These are phyloP conservation scores for Acrocyrtus sp. DNA, from an alignment of 2,888 invertebrate genomes.

Conservation along the genomic window DNA sequence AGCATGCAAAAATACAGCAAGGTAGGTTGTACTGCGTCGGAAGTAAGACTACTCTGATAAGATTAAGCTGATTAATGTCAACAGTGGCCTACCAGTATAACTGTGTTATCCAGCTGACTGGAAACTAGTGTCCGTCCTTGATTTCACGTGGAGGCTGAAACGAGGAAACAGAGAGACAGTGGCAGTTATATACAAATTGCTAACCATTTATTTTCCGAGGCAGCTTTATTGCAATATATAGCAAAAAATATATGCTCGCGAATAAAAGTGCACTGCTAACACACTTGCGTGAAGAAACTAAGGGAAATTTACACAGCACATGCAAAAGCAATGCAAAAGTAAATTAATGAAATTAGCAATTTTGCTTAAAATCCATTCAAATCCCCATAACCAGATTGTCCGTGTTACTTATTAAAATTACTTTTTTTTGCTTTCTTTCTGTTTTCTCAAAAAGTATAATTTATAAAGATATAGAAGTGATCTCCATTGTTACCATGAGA, in stretches of 20 bases:
- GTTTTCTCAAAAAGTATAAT: slow-evolving; percentile 3
- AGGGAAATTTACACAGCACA: too few species aligned
- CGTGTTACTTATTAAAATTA: not conserved
- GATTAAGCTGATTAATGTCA: too few species aligned
- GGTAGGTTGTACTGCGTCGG: too few species aligned
- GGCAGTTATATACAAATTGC: too few species aligned
- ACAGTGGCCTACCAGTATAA: too few species aligned
- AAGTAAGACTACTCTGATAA: too few species aligned
- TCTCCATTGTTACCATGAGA: slow-evolving; percentile 44
- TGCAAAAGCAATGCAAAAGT: not conserved
- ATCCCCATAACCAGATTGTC: not conserved
- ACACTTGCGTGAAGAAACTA: too few species aligned
- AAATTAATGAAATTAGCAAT: not conserved
- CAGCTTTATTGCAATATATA: too few species aligned
- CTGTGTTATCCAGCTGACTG: slow-evolving; percentile 47
- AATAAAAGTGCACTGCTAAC: too few species aligned
- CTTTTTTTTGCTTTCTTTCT: not conserved
- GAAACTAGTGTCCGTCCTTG: slow-evolving; percentile 43
- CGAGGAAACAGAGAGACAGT: not conserved
- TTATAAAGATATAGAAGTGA: not conserved
- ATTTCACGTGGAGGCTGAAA: slow-evolving; percentile 34
- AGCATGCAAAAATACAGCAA: too few species aligned
- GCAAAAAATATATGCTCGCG: too few species aligned
- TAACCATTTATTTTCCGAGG: too few species aligned
- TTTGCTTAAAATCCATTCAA: not conserved